Conservation (phyloP, 2,797 vertebrate species). For the Hyperoplus lanceolatus region DNA sequence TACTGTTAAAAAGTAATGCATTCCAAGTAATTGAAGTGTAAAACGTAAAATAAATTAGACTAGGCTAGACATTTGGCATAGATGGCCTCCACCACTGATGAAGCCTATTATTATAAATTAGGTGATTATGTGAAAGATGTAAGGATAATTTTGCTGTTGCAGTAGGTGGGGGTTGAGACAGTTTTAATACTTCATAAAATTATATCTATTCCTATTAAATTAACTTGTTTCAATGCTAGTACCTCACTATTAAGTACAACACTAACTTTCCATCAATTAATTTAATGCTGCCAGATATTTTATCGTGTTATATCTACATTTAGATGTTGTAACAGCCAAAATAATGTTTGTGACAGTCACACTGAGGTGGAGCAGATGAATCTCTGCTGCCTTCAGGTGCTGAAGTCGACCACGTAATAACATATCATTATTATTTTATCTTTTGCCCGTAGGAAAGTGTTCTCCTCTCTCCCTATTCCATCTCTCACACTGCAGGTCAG, state of each 20-base stretch:
- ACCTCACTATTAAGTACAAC: no score
- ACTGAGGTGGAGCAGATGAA: conserved; percentile 6
- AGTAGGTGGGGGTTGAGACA: background rate
- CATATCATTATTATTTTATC: background rate
- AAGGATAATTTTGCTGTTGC: background rate
- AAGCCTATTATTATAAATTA: background rate
- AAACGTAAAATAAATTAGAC: background rate
- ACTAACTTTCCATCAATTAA: no score
- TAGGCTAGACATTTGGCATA: background rate
- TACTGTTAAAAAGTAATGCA: background rate
- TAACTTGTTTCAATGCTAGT: no score
- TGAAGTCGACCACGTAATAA: background rate
- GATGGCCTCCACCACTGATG: background rate
- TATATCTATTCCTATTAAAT: background rate
- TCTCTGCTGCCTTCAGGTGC: background rate
- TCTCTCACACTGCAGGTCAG: conserved; percentile 24
- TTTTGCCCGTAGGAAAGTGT: no score
- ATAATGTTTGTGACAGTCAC: conserved; percentile 15
- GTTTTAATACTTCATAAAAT: background rate
- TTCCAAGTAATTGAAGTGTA: background rate
- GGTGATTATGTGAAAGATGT: background rate
- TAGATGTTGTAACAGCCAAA: background rate
- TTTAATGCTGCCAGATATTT: background rate
- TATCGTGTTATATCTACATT: background rate
- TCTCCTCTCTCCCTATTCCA: conserved; percentile 24